These are phyloP conservation scores for Aspidoscelis tigris DNA, from an alignment of 2,113 vertebrate species.

Conservation along the genomic window DNA sequence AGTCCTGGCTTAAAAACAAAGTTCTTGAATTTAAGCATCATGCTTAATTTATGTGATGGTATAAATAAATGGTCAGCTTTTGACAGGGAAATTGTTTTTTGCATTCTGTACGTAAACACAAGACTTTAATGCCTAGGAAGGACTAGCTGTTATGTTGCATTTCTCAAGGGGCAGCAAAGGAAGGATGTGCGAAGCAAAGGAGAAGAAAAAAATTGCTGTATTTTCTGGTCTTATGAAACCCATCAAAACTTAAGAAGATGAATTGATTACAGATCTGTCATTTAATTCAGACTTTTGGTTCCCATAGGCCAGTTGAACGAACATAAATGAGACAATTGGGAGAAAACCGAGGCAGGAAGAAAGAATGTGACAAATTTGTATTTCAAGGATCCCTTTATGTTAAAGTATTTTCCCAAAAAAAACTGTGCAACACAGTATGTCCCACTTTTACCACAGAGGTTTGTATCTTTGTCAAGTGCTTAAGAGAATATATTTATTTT, in stretches of 20 bases:
- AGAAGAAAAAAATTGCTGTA: background rate
- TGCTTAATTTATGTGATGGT: too few species aligned
- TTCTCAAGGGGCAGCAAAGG: too few species aligned
- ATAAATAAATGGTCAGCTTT: too few species aligned
- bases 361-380: background rate
- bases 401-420: background rate
- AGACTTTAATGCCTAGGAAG: too few species aligned
- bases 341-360: background rate
- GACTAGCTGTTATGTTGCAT: too few species aligned
- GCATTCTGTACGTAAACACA: too few species aligned
- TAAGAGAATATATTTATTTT: background rate
- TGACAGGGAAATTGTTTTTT: too few species aligned
- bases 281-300: background rate
- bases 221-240: background rate
- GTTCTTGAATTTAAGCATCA: too few species aligned
- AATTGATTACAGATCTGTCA: background rate
- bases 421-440: constrained; percentile 9
- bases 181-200: background rate
- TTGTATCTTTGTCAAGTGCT: background rate
- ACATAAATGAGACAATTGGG: background rate
- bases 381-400: background rate
- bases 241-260: background rate
- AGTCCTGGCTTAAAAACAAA: too few species aligned
- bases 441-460: background rate
- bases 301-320: background rate